Evolutionary conservation across 1,140 invertebrate species (phyloP).

Genomic region (Bombus confusus): DNA sequence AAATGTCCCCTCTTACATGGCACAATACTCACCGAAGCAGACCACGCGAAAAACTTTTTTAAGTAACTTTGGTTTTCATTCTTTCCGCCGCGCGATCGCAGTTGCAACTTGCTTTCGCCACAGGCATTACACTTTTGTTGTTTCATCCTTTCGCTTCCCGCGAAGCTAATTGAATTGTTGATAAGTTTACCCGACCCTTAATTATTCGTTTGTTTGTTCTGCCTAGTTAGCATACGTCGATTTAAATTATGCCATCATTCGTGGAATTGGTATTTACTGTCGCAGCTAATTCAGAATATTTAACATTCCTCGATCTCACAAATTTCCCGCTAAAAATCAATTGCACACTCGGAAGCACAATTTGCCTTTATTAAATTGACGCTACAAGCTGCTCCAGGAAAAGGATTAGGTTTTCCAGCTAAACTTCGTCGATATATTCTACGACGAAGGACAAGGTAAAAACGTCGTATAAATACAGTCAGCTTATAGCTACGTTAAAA

Average conservation of each 20-base stretch:
- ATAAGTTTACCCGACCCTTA: not conserved
- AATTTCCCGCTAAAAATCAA: no score
- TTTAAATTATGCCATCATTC: not conserved
- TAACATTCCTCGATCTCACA: no score
- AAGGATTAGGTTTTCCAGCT: no score
- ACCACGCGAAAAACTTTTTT: constrained; percentile 26
- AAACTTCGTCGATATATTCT: no score
- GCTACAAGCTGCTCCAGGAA: no score
- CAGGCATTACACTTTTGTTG: not conserved
- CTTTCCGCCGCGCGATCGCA: not conserved
- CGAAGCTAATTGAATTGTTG: constrained; percentile 8
- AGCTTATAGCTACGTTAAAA: no score
- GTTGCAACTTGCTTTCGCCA: not conserved
- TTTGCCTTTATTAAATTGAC: no score
- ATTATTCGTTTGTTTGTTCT: not conserved
- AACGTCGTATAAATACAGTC: no score
- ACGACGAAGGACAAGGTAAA: no score
- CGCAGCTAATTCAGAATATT: no score
- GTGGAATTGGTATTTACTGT: no score
- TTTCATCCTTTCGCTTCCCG: not conserved
- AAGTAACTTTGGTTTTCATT: constrained; percentile 36
- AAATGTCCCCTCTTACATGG: constrained; percentile 51
- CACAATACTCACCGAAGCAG: constrained; percentile 23
- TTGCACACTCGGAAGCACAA: no score
- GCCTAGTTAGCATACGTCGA: not conserved